Percentiles rank a stretch among this genome's conserved stretches.
Evolutionary conservation across 1,140 invertebrate genomes (phyloP).

Genomic region (Zaprionus africanus): DNA sequence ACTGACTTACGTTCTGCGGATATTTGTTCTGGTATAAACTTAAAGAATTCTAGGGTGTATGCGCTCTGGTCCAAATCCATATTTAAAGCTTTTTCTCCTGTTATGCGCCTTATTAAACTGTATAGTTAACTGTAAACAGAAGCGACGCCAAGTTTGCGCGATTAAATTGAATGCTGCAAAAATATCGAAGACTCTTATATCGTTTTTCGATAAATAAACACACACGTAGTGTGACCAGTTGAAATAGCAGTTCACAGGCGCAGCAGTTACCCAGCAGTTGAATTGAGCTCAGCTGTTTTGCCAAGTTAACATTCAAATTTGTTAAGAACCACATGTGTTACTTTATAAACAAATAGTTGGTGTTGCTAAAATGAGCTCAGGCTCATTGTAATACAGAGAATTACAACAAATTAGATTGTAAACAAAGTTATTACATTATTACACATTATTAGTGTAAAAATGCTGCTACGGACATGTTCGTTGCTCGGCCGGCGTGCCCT

Average conservation of each 20-base stretch:
- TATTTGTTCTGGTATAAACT: conserved; percentile 64
- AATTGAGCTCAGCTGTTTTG: conserved; percentile 15
- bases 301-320: conserved; percentile 19
- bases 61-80: conserved; percentile 53
- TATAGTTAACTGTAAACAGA: conserved; percentile 29
- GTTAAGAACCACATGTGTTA: conserved; percentile 16
- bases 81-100: background rate
- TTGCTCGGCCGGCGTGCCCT: background rate
- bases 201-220: conserved; percentile 18
- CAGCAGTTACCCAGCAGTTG: background rate
- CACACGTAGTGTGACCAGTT: conserved; percentile 19
- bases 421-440: background rate
- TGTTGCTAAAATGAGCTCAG: background rate
- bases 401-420: background rate
- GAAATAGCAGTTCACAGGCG: background rate
- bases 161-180: conserved; percentile 1
- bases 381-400: background rate
- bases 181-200: conserved; percentile 14
- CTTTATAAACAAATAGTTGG: background rate
- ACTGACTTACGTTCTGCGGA: conserved; percentile 59
- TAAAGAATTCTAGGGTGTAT: conserved; percentile 66
- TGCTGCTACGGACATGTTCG: conserved; percentile 19
- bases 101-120: background rate
- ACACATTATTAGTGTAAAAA: too few species aligned
- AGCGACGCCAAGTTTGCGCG: conserved; percentile 37